phyloP scores from a whole-genome alignment of 1,140 invertebrate genomes.

The Panulirus ornatus region DNA sequence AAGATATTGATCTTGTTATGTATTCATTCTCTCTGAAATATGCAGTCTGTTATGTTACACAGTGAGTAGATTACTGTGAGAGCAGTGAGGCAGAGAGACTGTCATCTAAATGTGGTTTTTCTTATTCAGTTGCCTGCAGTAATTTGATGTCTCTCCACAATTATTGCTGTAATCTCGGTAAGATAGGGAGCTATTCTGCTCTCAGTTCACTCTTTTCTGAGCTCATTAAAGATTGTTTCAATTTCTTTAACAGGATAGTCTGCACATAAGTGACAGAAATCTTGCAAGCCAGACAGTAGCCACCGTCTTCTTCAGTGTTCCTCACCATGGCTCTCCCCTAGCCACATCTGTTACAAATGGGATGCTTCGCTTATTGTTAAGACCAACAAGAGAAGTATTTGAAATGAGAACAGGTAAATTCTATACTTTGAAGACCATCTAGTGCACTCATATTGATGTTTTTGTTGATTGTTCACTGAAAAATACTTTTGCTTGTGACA shows the following conservation, averaged over 20 bases:
- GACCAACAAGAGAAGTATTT: constrained; percentile 38
- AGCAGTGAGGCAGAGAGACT: no score
- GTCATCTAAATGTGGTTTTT: no score
- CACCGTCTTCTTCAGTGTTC: constrained; percentile 63
- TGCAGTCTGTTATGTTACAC: no score
- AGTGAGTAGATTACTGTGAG: no score
- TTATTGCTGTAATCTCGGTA: no score
- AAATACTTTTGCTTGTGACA: background rate
- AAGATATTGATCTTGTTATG: no score
- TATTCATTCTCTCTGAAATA: no score
- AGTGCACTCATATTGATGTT: background rate
- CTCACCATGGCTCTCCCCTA: constrained; percentile 59
- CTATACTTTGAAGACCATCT: background rate
- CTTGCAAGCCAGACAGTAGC: constrained; percentile 33
- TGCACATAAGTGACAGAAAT: background rate
- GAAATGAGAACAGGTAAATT: constrained; percentile 66
- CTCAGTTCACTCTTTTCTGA: no score
- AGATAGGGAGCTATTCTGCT: no score
- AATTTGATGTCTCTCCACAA: no score
- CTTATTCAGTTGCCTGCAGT: no score
- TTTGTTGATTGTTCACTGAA: background rate
- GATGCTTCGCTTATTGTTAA: constrained; percentile 22
- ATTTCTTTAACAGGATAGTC: background rate
- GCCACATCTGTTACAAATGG: constrained; percentile 30
- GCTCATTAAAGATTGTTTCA: no score